Evolutionary conservation across 2,888 invertebrate genomes (phyloP), one percentile per base, ranked within the genome.

Genomic region (Encarsia formosa): DNA sequence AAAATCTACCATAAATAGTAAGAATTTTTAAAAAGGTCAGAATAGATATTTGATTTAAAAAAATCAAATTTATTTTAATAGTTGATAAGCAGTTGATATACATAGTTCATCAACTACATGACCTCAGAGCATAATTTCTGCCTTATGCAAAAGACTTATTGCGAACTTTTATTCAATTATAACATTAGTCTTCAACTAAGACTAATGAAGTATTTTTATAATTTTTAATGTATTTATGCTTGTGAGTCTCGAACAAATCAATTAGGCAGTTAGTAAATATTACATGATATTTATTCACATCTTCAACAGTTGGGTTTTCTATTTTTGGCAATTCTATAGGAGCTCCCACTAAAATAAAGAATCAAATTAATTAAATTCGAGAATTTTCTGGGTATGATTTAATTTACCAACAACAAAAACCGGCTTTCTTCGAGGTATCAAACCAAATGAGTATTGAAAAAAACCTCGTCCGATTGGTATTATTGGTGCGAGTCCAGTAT

Each of bases 361-460:
- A 11, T 29, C n/a, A n/a, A n/a, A n/a, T 26, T 26, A 11, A 8
- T 26, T 26, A 8, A 11, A 8, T 26, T 8, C 26, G 11, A 8
- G 26, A 11, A 26, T 8, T 26, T 8, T 5, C 26, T 5, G 26
- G n/a, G n/a, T 26, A n/a, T n/a, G n/a, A n/a, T n/a, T n/a, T n/a
- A n/a, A 51, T 86, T 82, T 74, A 94, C 94, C 88, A 63, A 97
- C 91, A 63, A 91, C 89, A 29, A 85, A 83, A 37, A 98, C 82
- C 2, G 89, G 89, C 54, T 78, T 79, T 29, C 95, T 79, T 39
- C 84, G 80, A 0, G 97, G 96, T 47, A 97, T 74, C 6, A 93
- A 73, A 0, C 97, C 97, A 68, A 88, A 89, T 0, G 83, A 83
- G 68, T 96, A 96, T 70, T 97, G 95, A 69, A 97, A 91, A 54